Conservation (phyloP, 2,797 vertebrate genomes). For the Tamandua tetradactyla region DNA sequence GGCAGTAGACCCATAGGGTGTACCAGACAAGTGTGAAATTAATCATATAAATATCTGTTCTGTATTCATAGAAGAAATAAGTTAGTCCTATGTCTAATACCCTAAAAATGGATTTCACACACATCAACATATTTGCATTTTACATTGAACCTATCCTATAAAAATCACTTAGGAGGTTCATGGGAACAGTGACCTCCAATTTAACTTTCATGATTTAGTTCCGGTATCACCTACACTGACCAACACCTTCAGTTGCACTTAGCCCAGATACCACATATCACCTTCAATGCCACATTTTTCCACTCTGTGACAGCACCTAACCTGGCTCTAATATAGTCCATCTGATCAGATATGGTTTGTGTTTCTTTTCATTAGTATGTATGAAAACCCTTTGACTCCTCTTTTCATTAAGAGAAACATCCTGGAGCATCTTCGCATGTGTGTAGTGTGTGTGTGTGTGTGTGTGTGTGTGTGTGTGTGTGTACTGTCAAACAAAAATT, state of each 20-base stretch:
- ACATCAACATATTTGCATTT: neutral
- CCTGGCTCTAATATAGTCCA: neutral
- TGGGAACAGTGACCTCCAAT: neutral
- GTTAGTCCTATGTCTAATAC: neutral
- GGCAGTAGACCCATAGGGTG: neutral
- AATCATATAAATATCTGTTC: neutral
- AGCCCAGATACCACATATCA: neutral
- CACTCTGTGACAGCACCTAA: neutral
- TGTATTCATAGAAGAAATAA: constrained; percentile 39
- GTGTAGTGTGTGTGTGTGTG: neutral
- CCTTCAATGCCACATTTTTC: neutral
- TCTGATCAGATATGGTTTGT: neutral
- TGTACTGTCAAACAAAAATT: neutral
- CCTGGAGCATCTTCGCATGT: neutral
- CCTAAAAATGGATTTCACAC: neutral
- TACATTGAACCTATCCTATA: neutral
- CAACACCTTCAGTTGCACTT: neutral
- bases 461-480: neutral
- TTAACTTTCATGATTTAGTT: neutral
- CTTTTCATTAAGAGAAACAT: neutral
- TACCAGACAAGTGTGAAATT: neutral
- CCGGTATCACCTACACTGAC: neutral
- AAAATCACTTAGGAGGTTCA: neutral
- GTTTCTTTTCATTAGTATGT: neutral
- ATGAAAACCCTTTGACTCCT: constrained; percentile 22